Base-by-base conservation (phyloP, 2,797 vertebrate species). In the Basileuterus tristriatus region DNA sequence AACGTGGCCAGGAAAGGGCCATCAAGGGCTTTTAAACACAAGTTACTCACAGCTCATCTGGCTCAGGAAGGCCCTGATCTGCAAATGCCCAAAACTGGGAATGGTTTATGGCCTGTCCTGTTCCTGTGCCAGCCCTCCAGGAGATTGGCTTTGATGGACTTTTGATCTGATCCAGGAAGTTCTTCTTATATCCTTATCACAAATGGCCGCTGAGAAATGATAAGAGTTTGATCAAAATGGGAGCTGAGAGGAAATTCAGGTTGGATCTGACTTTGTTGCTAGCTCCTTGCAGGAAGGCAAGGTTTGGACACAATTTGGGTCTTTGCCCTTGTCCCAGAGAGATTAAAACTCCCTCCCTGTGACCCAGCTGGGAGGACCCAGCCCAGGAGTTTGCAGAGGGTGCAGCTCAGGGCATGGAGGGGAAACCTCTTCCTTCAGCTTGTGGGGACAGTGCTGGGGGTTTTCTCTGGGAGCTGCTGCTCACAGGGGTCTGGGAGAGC, bases 401-500 rank as follows among this genome's bases (percentile, higher is more conserved):
- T 60, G 32, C 22, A 46, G 37, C 30, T 76, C 26, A 14, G n/a
- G 2, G 6, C 2, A 4, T 9, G 44, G 77, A 63, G 50, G n/a
- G 44, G 70, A 63, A 92, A 53, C 16, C 8, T 24, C 46, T 62
- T 78, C 41, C 50, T 39, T 34, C 14, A 50, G 52, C 62, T 21
- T 0, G 0, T 21, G 77, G 65, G 22, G 63, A 36, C 0, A 1
- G 29, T 2, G 24, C 24, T n/a, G 27, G 1, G 26, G 10, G 3
- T 43, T 91, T 92, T 74, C 63, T 62, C 39, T 13, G 36, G 15
- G 37, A 19, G 13, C 30, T 37, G 32, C 34, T 11, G 26, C 46
- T 53, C 21, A 6, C 21, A 6, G 67, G 39, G 74, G 12, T 26
- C 44, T n/a, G 8, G 52, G 69, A 43, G 29, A 7, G 26, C 32